These are phyloP conservation scores for Sipha flava DNA, from an alignment of 1,140 invertebrate species.

Conservation along the genomic window DNA sequence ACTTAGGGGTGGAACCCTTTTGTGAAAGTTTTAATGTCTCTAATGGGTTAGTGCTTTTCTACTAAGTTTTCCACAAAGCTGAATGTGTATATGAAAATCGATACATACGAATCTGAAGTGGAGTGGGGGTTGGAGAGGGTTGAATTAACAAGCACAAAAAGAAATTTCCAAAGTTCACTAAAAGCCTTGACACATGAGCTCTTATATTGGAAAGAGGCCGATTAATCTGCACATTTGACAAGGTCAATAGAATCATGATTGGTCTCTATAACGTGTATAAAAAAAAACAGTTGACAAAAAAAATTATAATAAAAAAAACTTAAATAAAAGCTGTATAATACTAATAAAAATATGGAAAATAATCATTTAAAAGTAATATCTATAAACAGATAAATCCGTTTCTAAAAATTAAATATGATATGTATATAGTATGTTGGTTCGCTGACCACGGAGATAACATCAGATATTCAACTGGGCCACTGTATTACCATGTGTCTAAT, in stretches of 20 bases:
- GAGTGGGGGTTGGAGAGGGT: not conserved
- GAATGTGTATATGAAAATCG: not conserved
- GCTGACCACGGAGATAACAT: not conserved
- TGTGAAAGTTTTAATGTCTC: conserved; percentile 12
- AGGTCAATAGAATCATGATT: not conserved
- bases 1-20: not conserved
- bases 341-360: no score
- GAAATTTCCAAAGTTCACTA: not conserved
- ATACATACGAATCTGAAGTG: not conserved
- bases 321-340: no score
- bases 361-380: no score
- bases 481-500: not conserved
- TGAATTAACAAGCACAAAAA: not conserved
- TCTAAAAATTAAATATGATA: not conserved
- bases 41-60: conserved; percentile 26
- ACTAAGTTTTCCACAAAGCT: not conserved
- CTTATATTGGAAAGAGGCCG: not conserved
- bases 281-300: no score
- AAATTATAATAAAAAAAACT: no score
- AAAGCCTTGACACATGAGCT: conserved; percentile 1
- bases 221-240: not conserved
- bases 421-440: not conserved
- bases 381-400: no score
- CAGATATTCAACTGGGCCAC: not conserved
- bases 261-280: no score